phyloP scores from a whole-genome alignment of 2,888 invertebrate genomes.

The Thera britannica region DNA sequence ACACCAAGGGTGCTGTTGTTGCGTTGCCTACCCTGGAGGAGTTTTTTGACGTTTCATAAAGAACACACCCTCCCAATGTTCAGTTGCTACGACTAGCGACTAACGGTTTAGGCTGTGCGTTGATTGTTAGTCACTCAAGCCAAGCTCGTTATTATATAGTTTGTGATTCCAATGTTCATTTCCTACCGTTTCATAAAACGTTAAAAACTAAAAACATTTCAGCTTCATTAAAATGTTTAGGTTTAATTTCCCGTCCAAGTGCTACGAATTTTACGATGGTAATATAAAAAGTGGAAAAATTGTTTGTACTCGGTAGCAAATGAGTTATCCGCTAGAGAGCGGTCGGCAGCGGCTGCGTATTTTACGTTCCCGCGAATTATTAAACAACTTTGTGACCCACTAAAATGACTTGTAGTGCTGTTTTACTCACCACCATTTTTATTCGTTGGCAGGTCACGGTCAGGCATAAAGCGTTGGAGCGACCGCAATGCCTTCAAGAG shows the following conservation, averaged over 20 bases:
- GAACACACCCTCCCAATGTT: no score
- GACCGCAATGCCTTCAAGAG: no score
- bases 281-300: conserved; percentile 26
- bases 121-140: no score
- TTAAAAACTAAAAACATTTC: conserved; percentile 18
- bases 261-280: conserved; percentile 24
- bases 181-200: conserved; percentile 27
- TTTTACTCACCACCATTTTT: neutral
- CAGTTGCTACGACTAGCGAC: no score
- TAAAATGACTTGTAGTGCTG: conserved; percentile 48
- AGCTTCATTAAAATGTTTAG: conserved; percentile 35
- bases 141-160: no score
- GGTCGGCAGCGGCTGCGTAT: conserved; percentile 35
- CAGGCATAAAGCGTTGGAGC: neutral
- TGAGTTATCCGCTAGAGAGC: conserved; percentile 23
- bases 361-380: conserved; percentile 35
- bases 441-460: neutral
- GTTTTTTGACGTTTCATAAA: no score
- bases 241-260: conserved; percentile 29
- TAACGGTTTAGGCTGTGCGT: no score
- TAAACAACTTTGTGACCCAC: conserved; percentile 37
- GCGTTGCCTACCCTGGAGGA: no score
- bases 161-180: conserved; percentile 26
- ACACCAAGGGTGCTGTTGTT: no score
- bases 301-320: conserved; percentile 22